phyloP scores from a whole-genome alignment of 92 coral and sea anemone species.

The Parazoanthus darwini region DNA sequence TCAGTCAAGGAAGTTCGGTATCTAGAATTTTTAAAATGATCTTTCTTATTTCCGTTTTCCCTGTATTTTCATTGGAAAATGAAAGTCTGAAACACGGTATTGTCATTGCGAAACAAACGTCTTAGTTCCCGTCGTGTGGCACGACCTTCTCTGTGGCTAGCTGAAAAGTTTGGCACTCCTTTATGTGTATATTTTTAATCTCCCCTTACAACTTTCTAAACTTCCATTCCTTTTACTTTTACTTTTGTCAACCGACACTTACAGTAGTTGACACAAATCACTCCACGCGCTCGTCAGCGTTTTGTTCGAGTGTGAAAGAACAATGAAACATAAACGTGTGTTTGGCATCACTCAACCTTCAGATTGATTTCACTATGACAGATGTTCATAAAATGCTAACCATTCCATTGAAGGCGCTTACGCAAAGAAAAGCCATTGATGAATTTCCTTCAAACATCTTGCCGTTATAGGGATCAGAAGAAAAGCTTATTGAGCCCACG shows the following conservation, averaged over 20 bases:
- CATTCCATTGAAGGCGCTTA: conserved; percentile 9
- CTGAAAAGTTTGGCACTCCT: no score
- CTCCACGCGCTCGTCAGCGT: background rate
- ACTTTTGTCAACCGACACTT: background rate
- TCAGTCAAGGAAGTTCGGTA: no score
- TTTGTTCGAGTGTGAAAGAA: conserved; percentile 14
- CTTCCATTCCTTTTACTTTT: no score
- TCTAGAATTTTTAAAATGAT: no score
- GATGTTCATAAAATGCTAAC: conserved; percentile 27
- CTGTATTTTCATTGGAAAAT: no score
- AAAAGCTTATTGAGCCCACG: conserved; percentile 24
- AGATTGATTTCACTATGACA: conserved; percentile 29
- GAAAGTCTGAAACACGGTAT: no score
- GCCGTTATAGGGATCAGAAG: conserved; percentile 15
- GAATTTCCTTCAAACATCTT: conserved; percentile 7
- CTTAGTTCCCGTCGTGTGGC: no score
- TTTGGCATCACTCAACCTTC: conserved; percentile 11
- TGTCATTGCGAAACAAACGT: no score
- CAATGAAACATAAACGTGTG: background rate
- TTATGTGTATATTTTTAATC: no score
- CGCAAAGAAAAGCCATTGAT: background rate
- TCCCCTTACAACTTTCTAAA: background rate
- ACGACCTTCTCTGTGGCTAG: no score
- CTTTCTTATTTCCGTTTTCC: no score
- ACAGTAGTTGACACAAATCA: background rate